Conservation (phyloP, 2,797 vertebrate species). For the Gadopsis marmoratus region DNA sequence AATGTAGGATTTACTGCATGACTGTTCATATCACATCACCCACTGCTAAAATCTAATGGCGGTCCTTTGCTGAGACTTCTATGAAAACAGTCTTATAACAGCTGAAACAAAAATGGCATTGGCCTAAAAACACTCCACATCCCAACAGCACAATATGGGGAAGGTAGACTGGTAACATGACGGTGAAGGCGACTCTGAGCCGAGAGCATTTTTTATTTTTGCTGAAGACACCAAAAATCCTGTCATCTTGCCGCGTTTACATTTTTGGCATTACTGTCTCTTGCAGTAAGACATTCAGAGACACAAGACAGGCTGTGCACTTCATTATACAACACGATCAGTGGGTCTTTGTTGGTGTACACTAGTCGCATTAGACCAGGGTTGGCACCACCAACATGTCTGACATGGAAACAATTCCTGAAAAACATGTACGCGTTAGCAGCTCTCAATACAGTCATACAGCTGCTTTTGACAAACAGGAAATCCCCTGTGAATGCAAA, state of each 20-base stretch:
- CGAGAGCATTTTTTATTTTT: constrained; percentile 43
- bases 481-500: constrained; percentile 34
- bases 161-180: constrained; percentile 44
- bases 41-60: neutral
- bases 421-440: neutral
- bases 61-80: neutral
- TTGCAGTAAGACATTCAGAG: constrained; percentile 43
- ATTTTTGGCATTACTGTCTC: constrained; percentile 68
- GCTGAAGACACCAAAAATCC: constrained; percentile 66
- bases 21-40: neutral
- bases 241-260: constrained; percentile 57
- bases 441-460: neutral
- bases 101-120: neutral
- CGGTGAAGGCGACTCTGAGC: constrained; percentile 70
- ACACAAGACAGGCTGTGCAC: constrained; percentile 22
- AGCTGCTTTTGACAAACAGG: constrained; percentile 10
- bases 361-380: neutral
- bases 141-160: constrained; percentile 26
- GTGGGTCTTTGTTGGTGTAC: constrained; percentile 5
- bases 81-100: neutral
- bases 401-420: neutral
- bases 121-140: too few species aligned
- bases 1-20: too few species aligned
- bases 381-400: neutral
- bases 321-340: constrained; percentile 2